Evolutionary conservation across 2,888 invertebrate species (phyloP).

Genomic region (Minunthozetes semirufus): DNA sequence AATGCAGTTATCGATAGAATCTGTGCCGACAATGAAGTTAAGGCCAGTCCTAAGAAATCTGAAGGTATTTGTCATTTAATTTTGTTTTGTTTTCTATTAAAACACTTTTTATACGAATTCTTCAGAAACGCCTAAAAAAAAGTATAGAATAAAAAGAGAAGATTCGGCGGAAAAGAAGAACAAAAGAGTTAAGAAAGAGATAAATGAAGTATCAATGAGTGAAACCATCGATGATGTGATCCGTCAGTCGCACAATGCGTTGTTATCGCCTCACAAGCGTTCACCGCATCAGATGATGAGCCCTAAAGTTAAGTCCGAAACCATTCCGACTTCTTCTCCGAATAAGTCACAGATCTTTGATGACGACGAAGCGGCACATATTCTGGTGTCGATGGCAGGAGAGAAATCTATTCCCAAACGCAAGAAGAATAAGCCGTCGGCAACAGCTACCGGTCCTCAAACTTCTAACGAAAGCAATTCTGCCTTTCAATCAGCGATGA

Average conservation of each 20-base stretch:
- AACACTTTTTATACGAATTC: not conserved
- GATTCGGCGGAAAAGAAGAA: constrained; percentile 26
- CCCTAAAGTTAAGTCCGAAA: not conserved
- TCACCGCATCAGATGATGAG: constrained; percentile 10
- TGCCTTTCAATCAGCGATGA: constrained; percentile 14
- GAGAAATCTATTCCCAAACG: constrained; percentile 11
- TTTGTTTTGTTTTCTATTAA: not conserved
- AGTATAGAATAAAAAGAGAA: constrained; percentile 26
- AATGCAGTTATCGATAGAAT: constrained; percentile 1
- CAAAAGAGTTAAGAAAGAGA: constrained; percentile 27
- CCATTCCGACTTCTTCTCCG: not conserved
- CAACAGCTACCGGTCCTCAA: not conserved
- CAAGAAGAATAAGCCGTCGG: constrained; percentile 19
- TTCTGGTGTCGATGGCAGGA: constrained; percentile 23
- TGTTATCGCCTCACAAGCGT: constrained; percentile 14
- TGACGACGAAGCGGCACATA: constrained; percentile 34
- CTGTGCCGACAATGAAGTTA: not conserved
- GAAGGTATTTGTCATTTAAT: not conserved
- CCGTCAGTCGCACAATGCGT: constrained; percentile 35
- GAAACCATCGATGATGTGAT: constrained; percentile 41
- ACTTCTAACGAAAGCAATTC: constrained; percentile 19
- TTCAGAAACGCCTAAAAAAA: constrained; percentile 22
- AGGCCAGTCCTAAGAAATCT: not conserved
- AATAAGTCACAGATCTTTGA: not conserved
- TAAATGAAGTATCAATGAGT: constrained; percentile 37